Conservation (phyloP, 2,113 vertebrate genomes). For the Numenius arquata region DNA sequence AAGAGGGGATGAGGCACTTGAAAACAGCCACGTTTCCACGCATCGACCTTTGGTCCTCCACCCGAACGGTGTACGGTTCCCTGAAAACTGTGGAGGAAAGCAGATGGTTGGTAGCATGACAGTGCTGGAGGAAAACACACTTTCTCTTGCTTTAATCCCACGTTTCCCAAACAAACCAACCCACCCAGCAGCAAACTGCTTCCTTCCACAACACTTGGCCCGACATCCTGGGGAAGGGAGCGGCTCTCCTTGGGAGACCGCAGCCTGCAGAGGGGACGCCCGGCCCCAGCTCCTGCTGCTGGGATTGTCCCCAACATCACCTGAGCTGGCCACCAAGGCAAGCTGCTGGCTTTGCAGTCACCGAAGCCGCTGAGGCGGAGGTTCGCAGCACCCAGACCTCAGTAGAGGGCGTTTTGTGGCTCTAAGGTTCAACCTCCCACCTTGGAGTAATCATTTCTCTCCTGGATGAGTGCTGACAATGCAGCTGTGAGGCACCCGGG, state of each 20-base stretch:
- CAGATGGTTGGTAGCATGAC: constrained; percentile 42
- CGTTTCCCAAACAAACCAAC: constrained; percentile 39
- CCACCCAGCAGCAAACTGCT: constrained; percentile 11
- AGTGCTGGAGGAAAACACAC: constrained; percentile 3
- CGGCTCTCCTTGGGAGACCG: rapidly evolving
- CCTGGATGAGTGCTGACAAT: rapidly evolving
- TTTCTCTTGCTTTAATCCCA: constrained; percentile 42
- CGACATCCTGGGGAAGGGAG: not conserved
- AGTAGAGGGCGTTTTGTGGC: rapidly evolving
- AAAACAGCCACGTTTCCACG: constrained; percentile 98
- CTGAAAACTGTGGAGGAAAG: constrained; percentile 87
- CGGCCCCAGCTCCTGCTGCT: not conserved
- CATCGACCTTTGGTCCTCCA: constrained; percentile 99
- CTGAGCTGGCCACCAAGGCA: not conserved
- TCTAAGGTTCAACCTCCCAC: no score
- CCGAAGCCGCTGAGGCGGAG: not conserved
- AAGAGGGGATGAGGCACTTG: constrained; percentile 99
- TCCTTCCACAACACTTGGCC: not conserved
- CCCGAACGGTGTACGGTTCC: constrained; percentile 98
- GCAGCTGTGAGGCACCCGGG: not conserved
- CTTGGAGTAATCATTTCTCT: not conserved
- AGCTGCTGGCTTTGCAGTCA: not conserved
- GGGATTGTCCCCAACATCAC: rapidly evolving
- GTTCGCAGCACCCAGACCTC: not conserved
- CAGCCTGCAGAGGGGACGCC: not conserved